Base-by-base conservation (phyloP, 2,888 invertebrate species). In the Formica aserva region DNA sequence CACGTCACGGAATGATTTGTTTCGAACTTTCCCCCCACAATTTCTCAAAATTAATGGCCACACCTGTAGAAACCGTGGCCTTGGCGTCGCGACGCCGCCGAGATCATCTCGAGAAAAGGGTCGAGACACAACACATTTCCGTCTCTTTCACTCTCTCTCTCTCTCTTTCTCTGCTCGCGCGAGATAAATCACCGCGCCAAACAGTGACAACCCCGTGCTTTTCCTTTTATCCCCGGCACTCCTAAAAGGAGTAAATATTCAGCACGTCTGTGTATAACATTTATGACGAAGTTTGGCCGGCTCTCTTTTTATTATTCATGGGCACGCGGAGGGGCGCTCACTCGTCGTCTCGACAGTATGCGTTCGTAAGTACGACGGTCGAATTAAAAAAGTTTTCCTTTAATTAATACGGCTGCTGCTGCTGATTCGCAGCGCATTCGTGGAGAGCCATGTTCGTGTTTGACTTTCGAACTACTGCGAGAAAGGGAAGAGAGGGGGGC, bases 271-370 rank as follows among this genome's bases (percentile, higher is more conserved):
- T 85, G 87, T 90, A 89, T 87, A 89, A 91, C 92, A 90, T 91
- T 91, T 91, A 90, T 87, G 92, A 91, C 89, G 88, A 91, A 91
- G 89, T 91, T 91, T 89, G 90, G 75, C 67, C 84, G 78, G 63
- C 86, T 86, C 76, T 90, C 87, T 91, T 89, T 91, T 91, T 91
- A 91, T 91, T 91, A 91, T 91, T 91, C 91, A 91, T 91, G 91
- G 84, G 41, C 60, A 48, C 26, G 60, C 8, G 69, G n/a, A 35
- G 57, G 38, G 65, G 69, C 22, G 41, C 55, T 29, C 32, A 41
- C 55, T 38, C 65, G 75, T 60, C 82, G 69, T 72, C 74, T 80
- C 67, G 22, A 55, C 67, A 85, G 48, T 52, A 77, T 72, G 71
- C 85, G 86, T 80, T 88, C 84, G 83, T 85, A 87, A 87, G 86